Conservation (phyloP, 64 coral and sea anemone genomes). For the Stylophora pistillata region DNA sequence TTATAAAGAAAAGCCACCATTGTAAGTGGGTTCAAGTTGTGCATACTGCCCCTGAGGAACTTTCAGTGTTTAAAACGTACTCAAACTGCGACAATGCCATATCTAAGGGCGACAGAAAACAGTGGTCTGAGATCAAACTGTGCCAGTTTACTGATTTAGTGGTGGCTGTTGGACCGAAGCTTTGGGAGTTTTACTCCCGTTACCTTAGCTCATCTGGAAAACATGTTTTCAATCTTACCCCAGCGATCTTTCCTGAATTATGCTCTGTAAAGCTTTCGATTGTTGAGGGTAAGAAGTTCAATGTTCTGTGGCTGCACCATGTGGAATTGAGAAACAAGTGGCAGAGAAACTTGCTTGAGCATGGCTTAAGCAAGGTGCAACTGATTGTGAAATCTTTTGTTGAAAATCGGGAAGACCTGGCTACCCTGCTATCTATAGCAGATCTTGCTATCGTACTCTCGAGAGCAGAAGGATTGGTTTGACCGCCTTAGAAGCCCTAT, state of each 20-base stretch:
- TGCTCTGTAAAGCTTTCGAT: no score
- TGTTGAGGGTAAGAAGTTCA: neutral
- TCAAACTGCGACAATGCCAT: neutral
- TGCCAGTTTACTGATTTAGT: conserved; percentile 4
- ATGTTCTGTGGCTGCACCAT: neutral
- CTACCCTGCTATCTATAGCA: neutral
- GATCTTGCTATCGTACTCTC: neutral
- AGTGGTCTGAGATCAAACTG: neutral
- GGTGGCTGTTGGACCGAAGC: conserved; percentile 1
- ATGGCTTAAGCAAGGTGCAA: neutral
- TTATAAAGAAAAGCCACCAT: neutral
- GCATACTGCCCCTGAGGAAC: neutral
- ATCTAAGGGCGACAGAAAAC: neutral
- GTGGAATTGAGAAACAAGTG: neutral
- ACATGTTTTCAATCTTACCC: neutral
- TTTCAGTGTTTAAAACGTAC: neutral
- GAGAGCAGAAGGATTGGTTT: neutral
- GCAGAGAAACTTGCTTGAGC: neutral
- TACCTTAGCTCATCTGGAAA: neutral
- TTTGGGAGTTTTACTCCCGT: neutral
- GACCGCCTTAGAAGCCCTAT: neutral
- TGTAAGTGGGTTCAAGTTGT: neutral
- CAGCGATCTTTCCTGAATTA: neutral
- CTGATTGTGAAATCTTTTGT: neutral
- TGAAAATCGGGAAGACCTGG: neutral